Base-by-base conservation (phyloP, 2,888 invertebrate genomes). In the Drosophila prolongata region DNA sequence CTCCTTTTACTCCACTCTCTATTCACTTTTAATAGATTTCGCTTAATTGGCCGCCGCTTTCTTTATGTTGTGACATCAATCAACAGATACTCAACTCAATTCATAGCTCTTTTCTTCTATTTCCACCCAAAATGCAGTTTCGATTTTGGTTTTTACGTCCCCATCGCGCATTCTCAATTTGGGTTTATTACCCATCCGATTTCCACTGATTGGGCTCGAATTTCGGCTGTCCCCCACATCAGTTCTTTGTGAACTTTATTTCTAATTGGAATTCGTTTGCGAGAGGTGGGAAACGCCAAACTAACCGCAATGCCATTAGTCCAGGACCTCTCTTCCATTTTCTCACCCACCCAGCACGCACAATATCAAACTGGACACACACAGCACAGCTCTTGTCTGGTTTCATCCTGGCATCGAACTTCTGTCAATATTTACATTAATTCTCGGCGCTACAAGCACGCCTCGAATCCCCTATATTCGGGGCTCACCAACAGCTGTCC, bases 391-490 rank as follows among this genome's bases (percentile, higher is more conserved):
- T 34, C 42, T 42, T 44, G 40, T 35, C 68, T 40, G 44, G 47
- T 47, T 19, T 43, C 35, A 47, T 50, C 49, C 56, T 56, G 57
- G 78, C 71, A 76, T 87, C 70, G 81, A 75, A 89, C 65, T 77
- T 72, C 46, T 77, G 78, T 84, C 89, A 84, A 84, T 84, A 84
- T 84, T 84, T 84, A 71, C 87, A 84, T 84, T 87, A 87, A 77
- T 89, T 84, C 87, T 73, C 64, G 60, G 50, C 58, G 64, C 67
- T 66, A 55, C 52, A 66, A 53, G 64, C 74, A 75, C 46, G 65
- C 19, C n/a, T 27, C 46, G 19, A 57, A 53, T 19, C 34, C 60
- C 16, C 66, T 47, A 54, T 49, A 49, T 43, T 62, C 27, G 37
- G 27, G 49, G 56, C 56, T 43, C 38, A 65, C 71, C 50, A 64